phyloP scores from a whole-genome alignment of 2,888 invertebrate genomes.

The Drosophila nr. perissopoda region DNA sequence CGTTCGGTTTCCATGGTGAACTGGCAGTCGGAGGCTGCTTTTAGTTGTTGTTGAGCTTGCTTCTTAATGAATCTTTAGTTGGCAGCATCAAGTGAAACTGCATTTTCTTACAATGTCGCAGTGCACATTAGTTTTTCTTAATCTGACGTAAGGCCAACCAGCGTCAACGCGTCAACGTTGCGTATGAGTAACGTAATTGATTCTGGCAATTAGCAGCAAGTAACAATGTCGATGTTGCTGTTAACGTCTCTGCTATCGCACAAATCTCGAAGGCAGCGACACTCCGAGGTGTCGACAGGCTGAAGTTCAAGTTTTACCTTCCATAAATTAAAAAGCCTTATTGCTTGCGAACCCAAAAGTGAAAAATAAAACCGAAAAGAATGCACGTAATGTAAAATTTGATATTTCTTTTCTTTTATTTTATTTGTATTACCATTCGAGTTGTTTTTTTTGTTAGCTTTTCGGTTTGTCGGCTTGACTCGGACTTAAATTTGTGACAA shows the following conservation, averaged over 20 bases:
- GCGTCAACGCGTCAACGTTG: constrained; percentile 45
- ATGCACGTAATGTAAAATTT: constrained; percentile 30
- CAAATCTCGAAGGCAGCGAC: constrained; percentile 32
- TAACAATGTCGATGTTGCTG: constrained; percentile 23
- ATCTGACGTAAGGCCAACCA: constrained; percentile 65
- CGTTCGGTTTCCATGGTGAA: constrained; percentile 66
- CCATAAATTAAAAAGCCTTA: constrained; percentile 61
- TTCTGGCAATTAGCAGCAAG: constrained; percentile 64
- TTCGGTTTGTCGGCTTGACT: constrained; percentile 55
- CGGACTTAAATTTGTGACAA: constrained; percentile 48
- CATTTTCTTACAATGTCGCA: constrained; percentile 83
- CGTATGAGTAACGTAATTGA: constrained; percentile 77
- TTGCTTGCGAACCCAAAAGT: constrained; percentile 36
- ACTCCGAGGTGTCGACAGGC: constrained; percentile 69
- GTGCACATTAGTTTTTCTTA: constrained; percentile 67
- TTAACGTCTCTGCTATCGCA: constrained; percentile 34
- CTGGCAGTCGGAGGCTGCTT: constrained; percentile 49
- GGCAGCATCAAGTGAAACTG: constrained; percentile 83
- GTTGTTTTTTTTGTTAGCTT: constrained; percentile 53
- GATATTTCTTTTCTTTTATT: constrained; percentile 5
- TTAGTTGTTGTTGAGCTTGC: constrained; percentile 26
- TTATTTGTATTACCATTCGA: constrained; percentile 27
- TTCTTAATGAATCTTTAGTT: constrained; percentile 69
- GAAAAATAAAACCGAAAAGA: constrained; percentile 10
- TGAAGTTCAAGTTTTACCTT: constrained; percentile 55